Percentiles rank a stretch among this genome's conserved stretches.
These are phyloP conservation scores for Odontomachus brunneus DNA, from an alignment of 1,140 invertebrate genomes.

Conservation along the genomic window DNA sequence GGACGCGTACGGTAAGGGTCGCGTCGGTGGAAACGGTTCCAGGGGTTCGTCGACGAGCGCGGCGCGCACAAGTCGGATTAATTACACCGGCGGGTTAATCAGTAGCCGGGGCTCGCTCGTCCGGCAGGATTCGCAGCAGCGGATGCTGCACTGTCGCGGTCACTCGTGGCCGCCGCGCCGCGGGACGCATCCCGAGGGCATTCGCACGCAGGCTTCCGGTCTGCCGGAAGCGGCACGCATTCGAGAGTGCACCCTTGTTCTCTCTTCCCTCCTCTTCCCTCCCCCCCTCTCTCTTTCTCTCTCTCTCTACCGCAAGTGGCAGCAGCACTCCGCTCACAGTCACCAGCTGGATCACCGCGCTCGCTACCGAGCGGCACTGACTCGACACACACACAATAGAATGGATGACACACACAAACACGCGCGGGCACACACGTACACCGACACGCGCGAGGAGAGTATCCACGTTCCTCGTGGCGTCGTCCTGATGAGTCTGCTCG, in stretches of 20 bases:
- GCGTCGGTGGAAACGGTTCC: conserved; percentile 46
- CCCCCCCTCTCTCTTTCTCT: not conserved
- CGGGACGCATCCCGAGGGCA: conserved; percentile 66
- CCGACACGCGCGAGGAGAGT: conserved; percentile 14
- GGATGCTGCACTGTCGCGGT: conserved; percentile 65
- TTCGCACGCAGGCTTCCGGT: conserved; percentile 66
- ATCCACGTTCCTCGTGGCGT: conserved; percentile 32
- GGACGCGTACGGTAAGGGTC: not conserved
- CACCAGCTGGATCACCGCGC: conserved; percentile 66
- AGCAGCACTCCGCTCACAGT: conserved; percentile 71
- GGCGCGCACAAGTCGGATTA: conserved; percentile 70
- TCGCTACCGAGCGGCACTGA: conserved; percentile 73
- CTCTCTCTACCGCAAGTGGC: not conserved
- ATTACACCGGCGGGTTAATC: conserved; percentile 67
- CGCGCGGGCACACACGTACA: conserved; percentile 33
- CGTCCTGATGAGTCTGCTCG: conserved; percentile 21
- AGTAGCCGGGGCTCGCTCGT: conserved; percentile 58
- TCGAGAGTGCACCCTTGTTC: conserved; percentile 61
- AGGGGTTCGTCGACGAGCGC: conserved; percentile 36
- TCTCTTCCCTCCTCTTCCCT: not conserved
- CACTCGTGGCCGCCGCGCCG: conserved; percentile 68
- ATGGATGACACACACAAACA: conserved; percentile 45
- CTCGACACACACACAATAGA: conserved; percentile 70
- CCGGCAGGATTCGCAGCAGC: conserved; percentile 55
- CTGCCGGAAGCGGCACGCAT: conserved; percentile 63